Evolutionary conservation across 2,113 vertebrate species (phyloP).

Genomic region (Microtus richardsoni): DNA sequence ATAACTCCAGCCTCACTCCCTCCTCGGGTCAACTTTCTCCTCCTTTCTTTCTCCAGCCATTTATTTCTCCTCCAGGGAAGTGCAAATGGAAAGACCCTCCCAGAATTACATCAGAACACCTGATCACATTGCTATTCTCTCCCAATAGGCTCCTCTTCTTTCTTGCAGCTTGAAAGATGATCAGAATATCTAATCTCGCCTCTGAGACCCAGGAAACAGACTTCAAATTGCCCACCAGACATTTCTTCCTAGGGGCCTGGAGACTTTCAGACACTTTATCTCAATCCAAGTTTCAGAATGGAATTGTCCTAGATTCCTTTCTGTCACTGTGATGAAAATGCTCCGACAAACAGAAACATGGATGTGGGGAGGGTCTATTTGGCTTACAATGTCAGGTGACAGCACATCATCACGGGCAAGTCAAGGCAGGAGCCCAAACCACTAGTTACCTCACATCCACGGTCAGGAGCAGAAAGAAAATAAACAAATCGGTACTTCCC

Average conservation of each 20-base stretch:
- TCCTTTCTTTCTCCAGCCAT: background rate
- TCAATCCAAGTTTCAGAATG: background rate
- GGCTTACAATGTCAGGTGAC: background rate
- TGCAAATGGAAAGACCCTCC: no score
- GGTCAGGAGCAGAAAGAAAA: background rate
- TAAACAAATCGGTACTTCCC: rapidly evolving
- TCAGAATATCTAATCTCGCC: background rate
- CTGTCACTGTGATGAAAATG: background rate
- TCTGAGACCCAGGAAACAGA: background rate
- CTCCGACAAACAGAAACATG: background rate
- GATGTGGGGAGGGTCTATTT: background rate
- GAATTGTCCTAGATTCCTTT: background rate
- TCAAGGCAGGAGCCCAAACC: background rate
- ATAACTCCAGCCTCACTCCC: background rate
- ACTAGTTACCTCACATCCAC: background rate
- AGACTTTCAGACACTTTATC: background rate
- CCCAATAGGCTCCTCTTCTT: background rate
- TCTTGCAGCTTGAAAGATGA: background rate
- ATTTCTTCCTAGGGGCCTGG: background rate
- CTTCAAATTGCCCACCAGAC: background rate
- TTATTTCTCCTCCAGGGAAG: background rate
- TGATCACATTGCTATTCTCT: background rate
- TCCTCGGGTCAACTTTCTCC: background rate
- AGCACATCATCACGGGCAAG: background rate
- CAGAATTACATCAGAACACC: background rate